These are phyloP conservation scores for Neolamprologus sp. DNA, from an alignment of 2,113 vertebrate species.

Conservation along the genomic window DNA sequence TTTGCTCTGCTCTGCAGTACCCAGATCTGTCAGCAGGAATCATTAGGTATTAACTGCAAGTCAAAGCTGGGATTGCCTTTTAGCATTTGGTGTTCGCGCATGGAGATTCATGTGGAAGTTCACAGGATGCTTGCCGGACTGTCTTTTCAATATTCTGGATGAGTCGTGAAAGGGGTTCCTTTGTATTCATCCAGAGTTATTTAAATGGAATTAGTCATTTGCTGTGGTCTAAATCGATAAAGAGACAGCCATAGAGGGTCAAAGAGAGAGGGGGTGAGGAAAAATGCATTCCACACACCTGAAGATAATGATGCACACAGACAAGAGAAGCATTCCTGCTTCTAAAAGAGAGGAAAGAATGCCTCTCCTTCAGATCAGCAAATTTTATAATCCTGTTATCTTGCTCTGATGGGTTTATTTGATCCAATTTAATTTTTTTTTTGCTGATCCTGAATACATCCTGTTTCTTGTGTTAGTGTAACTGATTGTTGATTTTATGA, in stretches of 20 bases:
- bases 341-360: neutral
- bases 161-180: neutral
- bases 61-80: neutral
- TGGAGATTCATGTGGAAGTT: neutral
- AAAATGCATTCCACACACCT: neutral
- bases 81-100: neutral
- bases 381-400: neutral
- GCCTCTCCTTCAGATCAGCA: neutral
- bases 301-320: neutral
- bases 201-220: constrained; percentile 22
- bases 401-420: neutral
- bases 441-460: neutral
- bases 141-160: neutral
- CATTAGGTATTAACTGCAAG: neutral
- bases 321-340: neutral
- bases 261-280: neutral
- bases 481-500: neutral
- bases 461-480: neutral
- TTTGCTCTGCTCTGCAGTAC: neutral
- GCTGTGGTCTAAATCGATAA: neutral
- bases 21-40: neutral
- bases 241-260: neutral
- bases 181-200: constrained; percentile 20
- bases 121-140: neutral
- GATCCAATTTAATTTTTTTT: neutral